Evolutionary conservation across 1,140 invertebrate genomes (phyloP).

Genomic region (Aleiodes sp.): DNA sequence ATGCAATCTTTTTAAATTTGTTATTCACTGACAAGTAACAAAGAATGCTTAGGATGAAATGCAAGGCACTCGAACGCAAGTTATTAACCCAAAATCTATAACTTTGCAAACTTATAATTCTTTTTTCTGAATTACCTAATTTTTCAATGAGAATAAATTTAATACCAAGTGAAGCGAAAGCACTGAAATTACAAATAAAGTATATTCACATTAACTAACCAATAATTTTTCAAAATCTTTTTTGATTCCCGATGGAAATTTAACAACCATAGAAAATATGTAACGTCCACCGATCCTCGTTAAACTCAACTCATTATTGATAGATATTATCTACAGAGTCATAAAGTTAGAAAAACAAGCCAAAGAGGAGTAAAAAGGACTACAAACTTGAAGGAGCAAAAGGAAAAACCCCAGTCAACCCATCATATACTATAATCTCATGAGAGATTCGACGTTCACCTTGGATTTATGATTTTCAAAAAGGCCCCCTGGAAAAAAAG

Average conservation of each 20-base stretch:
- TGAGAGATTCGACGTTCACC: not conserved
- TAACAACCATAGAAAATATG: not conserved
- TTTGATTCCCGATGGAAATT: constrained; percentile 1
- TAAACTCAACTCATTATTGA: not conserved
- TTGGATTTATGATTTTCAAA: constrained; percentile 10
- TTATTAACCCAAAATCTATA: too few relatives aligned
- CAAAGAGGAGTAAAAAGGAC: not conserved
- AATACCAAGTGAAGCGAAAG: too few relatives aligned
- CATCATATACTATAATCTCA: not conserved
- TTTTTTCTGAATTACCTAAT: too few relatives aligned
- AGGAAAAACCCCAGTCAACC: not conserved
- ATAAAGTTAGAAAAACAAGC: not conserved
- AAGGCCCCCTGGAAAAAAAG: not conserved
- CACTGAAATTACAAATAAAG: too few relatives aligned
- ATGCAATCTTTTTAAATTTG: too few relatives aligned
- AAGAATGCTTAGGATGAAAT: too few relatives aligned
- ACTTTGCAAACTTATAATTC: too few relatives aligned
- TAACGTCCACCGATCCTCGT: not conserved
- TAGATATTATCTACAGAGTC: not conserved
- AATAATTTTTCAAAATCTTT: not conserved
- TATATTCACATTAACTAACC: too few relatives aligned
- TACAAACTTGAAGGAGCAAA: not conserved
- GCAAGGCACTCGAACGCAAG: too few relatives aligned
- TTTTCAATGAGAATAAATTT: too few relatives aligned
- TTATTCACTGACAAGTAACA: too few relatives aligned